A percentile compares a stretch with the other conserved stretches of the same genome.
phyloP scores from a whole-genome alignment of 2,113 vertebrate species.

The Romanogobio albipinnatus region DNA sequence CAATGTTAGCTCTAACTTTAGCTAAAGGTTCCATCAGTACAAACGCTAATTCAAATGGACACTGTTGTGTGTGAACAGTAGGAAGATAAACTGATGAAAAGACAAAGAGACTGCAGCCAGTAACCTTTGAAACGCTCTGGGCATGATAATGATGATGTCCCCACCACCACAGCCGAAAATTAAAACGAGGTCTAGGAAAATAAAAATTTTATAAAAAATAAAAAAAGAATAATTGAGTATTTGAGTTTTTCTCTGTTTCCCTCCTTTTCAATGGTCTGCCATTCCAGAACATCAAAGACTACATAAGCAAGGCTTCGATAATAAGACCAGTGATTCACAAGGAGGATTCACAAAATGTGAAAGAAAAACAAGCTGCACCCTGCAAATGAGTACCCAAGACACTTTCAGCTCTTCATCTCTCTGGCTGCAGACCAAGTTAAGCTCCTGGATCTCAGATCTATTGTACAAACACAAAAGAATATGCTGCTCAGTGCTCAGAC shows the following conservation, averaged over 20 bases:
- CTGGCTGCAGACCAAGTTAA: not conserved
- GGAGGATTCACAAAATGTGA: not conserved
- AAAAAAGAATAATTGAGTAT: constrained; percentile 33
- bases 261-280: constrained; percentile 25
- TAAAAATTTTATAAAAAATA: constrained; percentile 30
- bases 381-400: not conserved
- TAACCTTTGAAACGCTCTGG: not conserved
- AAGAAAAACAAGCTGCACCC: not conserved
- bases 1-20: not conserved
- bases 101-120: not conserved
- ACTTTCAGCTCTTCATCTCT: constrained; percentile 2
- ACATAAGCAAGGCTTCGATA: constrained; percentile 16
- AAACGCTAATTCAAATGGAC: not conserved
- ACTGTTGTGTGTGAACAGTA: not conserved
- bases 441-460: not conserved
- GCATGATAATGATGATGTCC: constrained; percentile 12
- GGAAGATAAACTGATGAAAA: not conserved
- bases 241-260: not conserved
- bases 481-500: not conserved
- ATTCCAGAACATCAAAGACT: constrained; percentile 48
- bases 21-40: not conserved
- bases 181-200: constrained; percentile 32
- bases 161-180: constrained; percentile 17
- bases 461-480: not conserved
- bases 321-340: constrained; percentile 33